Evolutionary conservation across 92 coral and sea anemone species (phyloP).

Genomic region (Phymanthus crucifer): DNA sequence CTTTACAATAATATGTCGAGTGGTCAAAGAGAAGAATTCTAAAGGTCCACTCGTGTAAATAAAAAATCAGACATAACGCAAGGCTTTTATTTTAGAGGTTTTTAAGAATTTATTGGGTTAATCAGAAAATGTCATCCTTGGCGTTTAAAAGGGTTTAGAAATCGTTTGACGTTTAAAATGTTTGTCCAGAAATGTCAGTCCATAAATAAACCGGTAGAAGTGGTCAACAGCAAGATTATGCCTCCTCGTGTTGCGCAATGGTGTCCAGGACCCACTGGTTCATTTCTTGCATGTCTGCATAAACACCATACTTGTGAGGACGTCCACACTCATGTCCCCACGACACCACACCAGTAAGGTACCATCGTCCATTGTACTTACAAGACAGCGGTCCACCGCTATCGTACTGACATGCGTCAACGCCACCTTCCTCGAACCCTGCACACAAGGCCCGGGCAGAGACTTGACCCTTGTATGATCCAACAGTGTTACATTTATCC

Average conservation of each 20-base stretch:
- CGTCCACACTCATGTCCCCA: conserved; percentile 81
- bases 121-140: too few species aligned
- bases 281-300: conserved; percentile 79
- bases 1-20: too few species aligned
- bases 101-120: too few species aligned
- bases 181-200: too few species aligned
- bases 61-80: too few species aligned
- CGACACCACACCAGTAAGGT: conserved; percentile 84
- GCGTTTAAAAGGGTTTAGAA: too few species aligned
- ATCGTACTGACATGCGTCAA: conserved; percentile 87
- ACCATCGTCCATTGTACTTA: conserved; percentile 78
- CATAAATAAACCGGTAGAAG: too few species aligned
- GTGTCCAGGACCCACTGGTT: conserved; percentile 63
- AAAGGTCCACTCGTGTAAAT: too few species aligned
- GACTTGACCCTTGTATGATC: conserved; percentile 65
- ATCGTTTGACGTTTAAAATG: too few species aligned
- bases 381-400: conserved; percentile 94
- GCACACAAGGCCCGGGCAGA: conserved; percentile 75
- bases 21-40: too few species aligned
- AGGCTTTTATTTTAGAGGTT: too few species aligned
- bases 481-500: conserved; percentile 62
- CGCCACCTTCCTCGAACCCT: conserved; percentile 87
- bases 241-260: conserved; percentile 10
- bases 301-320: conserved; percentile 82
- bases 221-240: neutral